A percentile compares a stretch with the other conserved stretches of the same genome.
phyloP scores from a whole-genome alignment of 2,113 vertebrate genomes.

The Piprites chloris region DNA sequence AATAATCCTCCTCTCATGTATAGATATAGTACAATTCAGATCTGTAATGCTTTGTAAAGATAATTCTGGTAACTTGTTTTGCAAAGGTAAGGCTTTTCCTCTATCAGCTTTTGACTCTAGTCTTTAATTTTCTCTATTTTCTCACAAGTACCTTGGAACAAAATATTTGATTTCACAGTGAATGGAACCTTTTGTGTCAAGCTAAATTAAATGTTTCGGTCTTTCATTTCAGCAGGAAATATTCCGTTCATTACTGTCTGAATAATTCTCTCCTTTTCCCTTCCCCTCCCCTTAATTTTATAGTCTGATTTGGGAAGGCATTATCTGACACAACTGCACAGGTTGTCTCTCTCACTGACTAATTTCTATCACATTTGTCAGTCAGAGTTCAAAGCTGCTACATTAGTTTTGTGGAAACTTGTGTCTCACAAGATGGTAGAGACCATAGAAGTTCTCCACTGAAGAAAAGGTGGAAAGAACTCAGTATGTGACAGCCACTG shows the following conservation, averaged over 20 bases:
- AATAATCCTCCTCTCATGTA: not conserved
- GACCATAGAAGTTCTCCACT: not conserved
- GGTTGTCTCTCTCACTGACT: not conserved
- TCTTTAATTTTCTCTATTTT: slow-evolving; percentile 28
- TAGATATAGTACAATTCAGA: not conserved
- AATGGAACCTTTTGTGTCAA: slow-evolving; percentile 41
- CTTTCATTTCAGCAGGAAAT: slow-evolving; percentile 41
- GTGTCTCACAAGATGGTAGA: not conserved
- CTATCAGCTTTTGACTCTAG: not conserved
- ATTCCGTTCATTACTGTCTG: slow-evolving; percentile 1
- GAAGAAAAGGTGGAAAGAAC: not conserved
- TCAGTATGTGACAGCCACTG: not conserved
- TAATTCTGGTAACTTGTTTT: not conserved
- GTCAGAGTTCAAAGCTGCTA: not conserved
- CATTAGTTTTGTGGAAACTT: not conserved
- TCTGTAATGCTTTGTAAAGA: not conserved
- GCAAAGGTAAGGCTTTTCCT: not conserved
- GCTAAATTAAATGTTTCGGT: slow-evolving; percentile 32
- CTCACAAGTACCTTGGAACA: not conserved
- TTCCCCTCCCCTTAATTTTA: not conserved
- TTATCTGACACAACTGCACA: not conserved
- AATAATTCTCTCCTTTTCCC: slow-evolving; percentile 5
- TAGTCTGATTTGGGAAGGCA: slow-evolving; percentile 13
- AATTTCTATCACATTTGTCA: not conserved
- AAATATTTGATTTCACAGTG: slow-evolving; percentile 49